Evolutionary conservation across 2,797 vertebrate species (phyloP), one percentile per base, ranked within the genome.

Genomic region (Cuculus canorus): DNA sequence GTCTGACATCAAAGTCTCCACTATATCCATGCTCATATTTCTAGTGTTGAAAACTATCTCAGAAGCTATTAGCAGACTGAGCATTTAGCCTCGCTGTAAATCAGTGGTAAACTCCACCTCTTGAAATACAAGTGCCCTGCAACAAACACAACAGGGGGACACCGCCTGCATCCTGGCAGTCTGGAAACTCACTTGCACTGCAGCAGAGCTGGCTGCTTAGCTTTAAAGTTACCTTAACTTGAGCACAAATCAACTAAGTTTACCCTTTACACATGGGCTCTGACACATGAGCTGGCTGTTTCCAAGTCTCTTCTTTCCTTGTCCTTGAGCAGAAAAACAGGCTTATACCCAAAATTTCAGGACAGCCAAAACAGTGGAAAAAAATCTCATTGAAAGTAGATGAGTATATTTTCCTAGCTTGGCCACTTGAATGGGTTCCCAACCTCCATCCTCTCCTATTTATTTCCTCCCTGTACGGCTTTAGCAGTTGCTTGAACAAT

Each of bases 301-400:
- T 25, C 54, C 18, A 54, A 30, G 9, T 53, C 47, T 41, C n/a
- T 52, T 77, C 32, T 33, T 82, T 16, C 9, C n/a, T 63, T 70
- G 23, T 9, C 17, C 25, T 39, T 0, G 0, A 69, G 13, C 30
- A 64, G 2, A 35, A 86, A 75, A 92, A 16, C 0, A 1, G 14
- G 11, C 7, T 63, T 47, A 83, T 14, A 8, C 11, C 53, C 28
- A 56, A 61, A 50, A 71, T 81, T 90, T 56, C 69, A 83, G 39
- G 16, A 32, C 43, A 77, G 23, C 4, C 27, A 77, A 24, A 2
- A 21, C n/a, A 81, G 35, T 35, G 11, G 21, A n/a, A n/a, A n/a
- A 75, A 70, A 73, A 56, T 43, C 25, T 50, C 18, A 4, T 17
- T 54, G 48, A 45, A 90, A 33, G 17, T 5, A 5, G 14, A 28